phyloP scores from a whole-genome alignment of 2,888 invertebrate species.

The Dicycla oo region DNA sequence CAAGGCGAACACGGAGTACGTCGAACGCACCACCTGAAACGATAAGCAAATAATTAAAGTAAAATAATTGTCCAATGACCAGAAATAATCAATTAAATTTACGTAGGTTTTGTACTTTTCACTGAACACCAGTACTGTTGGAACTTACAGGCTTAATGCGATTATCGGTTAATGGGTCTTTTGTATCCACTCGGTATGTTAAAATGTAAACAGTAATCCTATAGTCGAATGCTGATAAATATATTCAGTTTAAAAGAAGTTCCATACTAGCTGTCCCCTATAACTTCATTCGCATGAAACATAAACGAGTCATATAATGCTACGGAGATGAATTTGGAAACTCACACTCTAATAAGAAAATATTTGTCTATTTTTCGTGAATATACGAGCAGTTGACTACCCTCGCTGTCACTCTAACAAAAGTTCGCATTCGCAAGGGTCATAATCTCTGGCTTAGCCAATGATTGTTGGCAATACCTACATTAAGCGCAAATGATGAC shows the following conservation, averaged over 20 bases:
- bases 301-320: background rate
- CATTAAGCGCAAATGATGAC: background rate
- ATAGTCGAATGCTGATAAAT: slow-evolving; percentile 11
- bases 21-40: slow-evolving; percentile 82
- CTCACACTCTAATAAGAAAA: background rate
- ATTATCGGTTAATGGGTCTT: slow-evolving; percentile 38
- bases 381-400: background rate
- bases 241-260: slow-evolving; percentile 22
- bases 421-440: too few species aligned
- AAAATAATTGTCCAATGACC: slow-evolving; percentile 54
- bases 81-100: slow-evolving; percentile 57
- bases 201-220: slow-evolving; percentile 43
- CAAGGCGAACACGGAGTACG: slow-evolving; percentile 84
- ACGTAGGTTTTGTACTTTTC: slow-evolving; percentile 41
- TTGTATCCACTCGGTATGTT: slow-evolving; percentile 34
- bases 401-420: too few species aligned
- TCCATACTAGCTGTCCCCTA: background rate
- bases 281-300: background rate
- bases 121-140: slow-evolving; percentile 31
- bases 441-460: background rate
- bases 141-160: slow-evolving; percentile 48
- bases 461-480: background rate
- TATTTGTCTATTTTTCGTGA: background rate
- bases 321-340: background rate
- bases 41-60: slow-evolving; percentile 53